phyloP scores from a whole-genome alignment of 2,797 vertebrate species.

The Thamnophis elegans region DNA sequence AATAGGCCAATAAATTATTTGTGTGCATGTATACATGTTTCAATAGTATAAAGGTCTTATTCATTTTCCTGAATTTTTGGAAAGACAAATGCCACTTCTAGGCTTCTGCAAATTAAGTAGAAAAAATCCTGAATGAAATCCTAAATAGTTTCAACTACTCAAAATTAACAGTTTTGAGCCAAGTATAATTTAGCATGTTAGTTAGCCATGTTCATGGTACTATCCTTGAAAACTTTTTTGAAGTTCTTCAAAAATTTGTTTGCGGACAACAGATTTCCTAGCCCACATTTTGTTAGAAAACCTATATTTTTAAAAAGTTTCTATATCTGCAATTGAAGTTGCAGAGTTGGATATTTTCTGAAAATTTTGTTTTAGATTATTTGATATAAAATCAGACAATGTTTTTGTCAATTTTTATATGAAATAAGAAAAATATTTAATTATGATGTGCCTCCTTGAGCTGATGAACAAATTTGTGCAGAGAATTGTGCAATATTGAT shows the following conservation, averaged over 20 bases:
- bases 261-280: slow-evolving; percentile 1
- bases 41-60: neutral
- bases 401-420: slow-evolving; percentile 34
- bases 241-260: neutral
- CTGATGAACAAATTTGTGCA: neutral
- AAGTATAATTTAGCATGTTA: neutral
- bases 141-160: neutral
- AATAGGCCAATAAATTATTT: neutral
- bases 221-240: neutral
- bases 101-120: neutral
- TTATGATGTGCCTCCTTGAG: neutral
- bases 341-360: slow-evolving; percentile 25
- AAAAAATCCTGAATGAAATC: neutral
- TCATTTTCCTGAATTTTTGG: neutral
- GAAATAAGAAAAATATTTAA: neutral
- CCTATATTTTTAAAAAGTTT: neutral
- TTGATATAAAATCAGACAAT: slow-evolving; percentile 28
- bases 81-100: neutral
- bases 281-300: neutral
- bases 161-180: neutral
- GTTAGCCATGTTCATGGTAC: neutral
- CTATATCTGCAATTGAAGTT: neutral
- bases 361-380: neutral
- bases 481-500: neutral
- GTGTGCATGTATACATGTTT: neutral